These are phyloP conservation scores for Acyrthosiphon pisum DNA, from an alignment of 1,140 invertebrate species.

Conservation along the genomic window DNA sequence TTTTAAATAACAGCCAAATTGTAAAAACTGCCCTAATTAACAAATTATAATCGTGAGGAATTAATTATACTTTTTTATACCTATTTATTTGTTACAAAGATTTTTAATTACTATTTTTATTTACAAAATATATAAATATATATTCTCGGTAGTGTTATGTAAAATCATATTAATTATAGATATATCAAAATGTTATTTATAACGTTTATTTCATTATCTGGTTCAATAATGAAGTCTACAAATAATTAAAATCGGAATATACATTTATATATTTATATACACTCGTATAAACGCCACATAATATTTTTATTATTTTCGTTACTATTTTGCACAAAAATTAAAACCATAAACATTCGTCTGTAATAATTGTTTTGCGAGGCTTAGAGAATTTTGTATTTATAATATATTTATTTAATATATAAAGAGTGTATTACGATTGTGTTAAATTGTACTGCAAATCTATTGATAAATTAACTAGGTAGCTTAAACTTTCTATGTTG, in stretches of 20 bases:
- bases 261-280: conserved; percentile 5
- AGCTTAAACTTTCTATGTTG: conserved; percentile 30
- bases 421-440: neutral
- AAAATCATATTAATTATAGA: conserved; percentile 10
- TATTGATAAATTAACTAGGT: conserved; percentile 11
- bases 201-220: conserved; percentile 1
- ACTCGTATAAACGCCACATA: neutral
- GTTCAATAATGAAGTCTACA: neutral
- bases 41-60: conserved; percentile 25
- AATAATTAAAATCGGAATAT: conserved; percentile 13
- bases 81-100: conserved; percentile 22
- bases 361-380: neutral
- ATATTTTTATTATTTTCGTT: neutral
- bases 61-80: conserved; percentile 41
- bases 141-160: conserved; percentile 23
- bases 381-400: neutral
- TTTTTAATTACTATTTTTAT: conserved; percentile 30
- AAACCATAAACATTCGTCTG: neutral
- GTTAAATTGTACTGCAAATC: neutral
- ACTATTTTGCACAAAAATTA: conserved; percentile 3
- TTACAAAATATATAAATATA: conserved; percentile 33
- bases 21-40: conserved; percentile 45
- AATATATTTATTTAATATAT: neutral
- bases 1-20: conserved; percentile 7
- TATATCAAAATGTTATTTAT: neutral